phyloP scores from a whole-genome alignment of 2,888 invertebrate genomes.

The Tenthredo livida region DNA sequence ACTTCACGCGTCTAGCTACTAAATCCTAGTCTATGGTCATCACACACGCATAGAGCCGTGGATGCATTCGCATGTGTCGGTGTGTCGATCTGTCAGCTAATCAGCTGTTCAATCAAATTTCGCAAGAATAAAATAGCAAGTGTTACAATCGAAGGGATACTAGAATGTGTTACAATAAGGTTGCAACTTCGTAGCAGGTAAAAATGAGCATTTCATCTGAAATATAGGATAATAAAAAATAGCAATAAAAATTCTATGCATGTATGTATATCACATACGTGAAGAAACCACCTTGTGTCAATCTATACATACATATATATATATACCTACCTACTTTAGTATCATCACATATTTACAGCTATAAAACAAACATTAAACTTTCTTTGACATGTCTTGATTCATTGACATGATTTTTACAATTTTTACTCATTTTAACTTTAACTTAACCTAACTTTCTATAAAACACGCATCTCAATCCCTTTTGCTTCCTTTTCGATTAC shows the following conservation, averaged over 20 bases:
- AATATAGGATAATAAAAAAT: not conserved
- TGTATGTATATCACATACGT: not conserved
- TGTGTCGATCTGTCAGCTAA: conserved; percentile 18
- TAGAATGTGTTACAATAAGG: not conserved
- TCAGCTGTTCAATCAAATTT: conserved; percentile 33
- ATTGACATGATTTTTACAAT: not conserved
- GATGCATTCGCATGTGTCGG: not conserved
- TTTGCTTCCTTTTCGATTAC: not conserved
- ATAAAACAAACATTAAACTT: not conserved
- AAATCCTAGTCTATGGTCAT: not conserved
- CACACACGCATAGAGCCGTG: not conserved
- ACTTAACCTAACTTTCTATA: not conserved
- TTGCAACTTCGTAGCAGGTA: not conserved
- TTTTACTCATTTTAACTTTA: too few relatives aligned
- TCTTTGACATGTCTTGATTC: not conserved
- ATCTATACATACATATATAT: not conserved
- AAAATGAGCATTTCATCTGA: not conserved
- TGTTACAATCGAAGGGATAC: not conserved
- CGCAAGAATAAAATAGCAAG: not conserved
- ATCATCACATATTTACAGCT: not conserved
- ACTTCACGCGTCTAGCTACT: not conserved
- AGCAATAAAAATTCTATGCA: not conserved
- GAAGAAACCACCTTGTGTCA: conserved; percentile 29
- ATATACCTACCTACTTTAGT: not conserved
- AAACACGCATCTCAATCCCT: not conserved